Evolutionary conservation across 2,797 vertebrate genomes (phyloP).

Genomic region (Falco peregrinus): DNA sequence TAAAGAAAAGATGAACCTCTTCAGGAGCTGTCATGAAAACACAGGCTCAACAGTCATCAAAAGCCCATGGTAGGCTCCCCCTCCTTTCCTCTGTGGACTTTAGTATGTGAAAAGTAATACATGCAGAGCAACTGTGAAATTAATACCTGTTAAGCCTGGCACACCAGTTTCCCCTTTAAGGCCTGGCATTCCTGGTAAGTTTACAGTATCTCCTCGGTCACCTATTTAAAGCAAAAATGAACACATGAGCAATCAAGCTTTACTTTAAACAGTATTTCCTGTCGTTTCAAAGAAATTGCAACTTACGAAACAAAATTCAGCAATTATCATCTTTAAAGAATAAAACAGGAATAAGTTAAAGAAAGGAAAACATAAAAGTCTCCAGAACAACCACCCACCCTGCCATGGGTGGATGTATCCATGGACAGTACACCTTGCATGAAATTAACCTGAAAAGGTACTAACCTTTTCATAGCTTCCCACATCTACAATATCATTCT

Average conservation of each 20-base stretch:
- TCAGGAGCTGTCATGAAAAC: neutral
- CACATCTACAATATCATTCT: neutral
- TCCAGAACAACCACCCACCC: neutral
- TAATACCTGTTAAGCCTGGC: slow-evolving; percentile 81
- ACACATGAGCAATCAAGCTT: neutral
- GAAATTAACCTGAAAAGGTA: neutral
- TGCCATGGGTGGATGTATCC: neutral
- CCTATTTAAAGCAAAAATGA: slow-evolving; percentile 61
- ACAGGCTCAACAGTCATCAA: neutral
- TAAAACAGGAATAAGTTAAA: neutral
- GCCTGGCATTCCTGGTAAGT: slow-evolving; percentile 86
- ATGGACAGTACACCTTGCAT: neutral
- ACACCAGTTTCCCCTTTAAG: slow-evolving; percentile 85
- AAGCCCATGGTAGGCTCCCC: neutral
- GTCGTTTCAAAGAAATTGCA: neutral
- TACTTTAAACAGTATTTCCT: neutral
- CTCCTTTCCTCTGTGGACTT: neutral
- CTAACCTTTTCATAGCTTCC: neutral
- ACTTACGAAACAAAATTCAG: neutral
- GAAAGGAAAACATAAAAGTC: neutral
- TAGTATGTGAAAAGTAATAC: neutral
- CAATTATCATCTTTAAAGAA: neutral
- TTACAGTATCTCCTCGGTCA: slow-evolving; percentile 75
- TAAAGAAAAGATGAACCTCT: neutral
- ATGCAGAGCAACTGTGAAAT: neutral